phyloP scores from a whole-genome alignment of 2,888 invertebrate genomes.

The Drosophila borealis region DNA sequence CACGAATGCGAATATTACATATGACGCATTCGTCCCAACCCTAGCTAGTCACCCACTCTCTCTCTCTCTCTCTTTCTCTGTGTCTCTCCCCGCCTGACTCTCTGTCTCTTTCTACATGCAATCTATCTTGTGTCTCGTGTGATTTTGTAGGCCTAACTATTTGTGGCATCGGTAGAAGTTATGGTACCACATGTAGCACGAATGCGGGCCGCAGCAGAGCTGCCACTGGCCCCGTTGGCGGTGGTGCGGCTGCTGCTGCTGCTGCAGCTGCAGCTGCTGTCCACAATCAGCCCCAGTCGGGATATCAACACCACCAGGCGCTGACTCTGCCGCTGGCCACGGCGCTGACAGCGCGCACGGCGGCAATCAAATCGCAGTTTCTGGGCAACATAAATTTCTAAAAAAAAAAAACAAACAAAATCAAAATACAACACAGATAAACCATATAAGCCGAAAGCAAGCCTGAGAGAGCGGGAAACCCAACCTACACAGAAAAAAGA shows the following conservation, averaged over 20 bases:
- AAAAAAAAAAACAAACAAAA: slow-evolving; percentile 35
- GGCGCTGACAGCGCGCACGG: slow-evolving; percentile 83
- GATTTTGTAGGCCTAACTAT: slow-evolving; percentile 85
- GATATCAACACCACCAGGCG: slow-evolving; percentile 82
- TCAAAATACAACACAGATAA: slow-evolving; percentile 13
- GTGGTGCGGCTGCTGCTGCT: slow-evolving; percentile 69
- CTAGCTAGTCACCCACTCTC: slow-evolving; percentile 34
- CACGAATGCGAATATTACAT: slow-evolving; percentile 36
- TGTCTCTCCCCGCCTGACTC: slow-evolving; percentile 37
- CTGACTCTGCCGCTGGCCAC: slow-evolving; percentile 84
- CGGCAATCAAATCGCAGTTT: slow-evolving; percentile 85
- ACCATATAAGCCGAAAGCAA: slow-evolving; percentile 26
- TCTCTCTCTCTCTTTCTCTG: slow-evolving; percentile 8
- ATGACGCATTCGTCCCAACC: slow-evolving; percentile 53
- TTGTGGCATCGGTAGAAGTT: slow-evolving; percentile 85
- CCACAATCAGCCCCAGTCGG: slow-evolving; percentile 77
- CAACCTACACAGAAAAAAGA: neutral
- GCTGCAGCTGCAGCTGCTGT: slow-evolving; percentile 68
- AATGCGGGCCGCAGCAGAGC: slow-evolving; percentile 81
- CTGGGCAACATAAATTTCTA: slow-evolving; percentile 85
- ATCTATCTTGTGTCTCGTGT: slow-evolving; percentile 73
- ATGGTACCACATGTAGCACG: slow-evolving; percentile 83
- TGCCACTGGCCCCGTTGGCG: slow-evolving; percentile 67
- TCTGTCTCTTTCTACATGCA: slow-evolving; percentile 55
- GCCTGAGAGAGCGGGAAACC: slow-evolving; percentile 37